Conservation (phyloP, 2,797 vertebrate genomes). For the Cetoscarus ocellatus region DNA sequence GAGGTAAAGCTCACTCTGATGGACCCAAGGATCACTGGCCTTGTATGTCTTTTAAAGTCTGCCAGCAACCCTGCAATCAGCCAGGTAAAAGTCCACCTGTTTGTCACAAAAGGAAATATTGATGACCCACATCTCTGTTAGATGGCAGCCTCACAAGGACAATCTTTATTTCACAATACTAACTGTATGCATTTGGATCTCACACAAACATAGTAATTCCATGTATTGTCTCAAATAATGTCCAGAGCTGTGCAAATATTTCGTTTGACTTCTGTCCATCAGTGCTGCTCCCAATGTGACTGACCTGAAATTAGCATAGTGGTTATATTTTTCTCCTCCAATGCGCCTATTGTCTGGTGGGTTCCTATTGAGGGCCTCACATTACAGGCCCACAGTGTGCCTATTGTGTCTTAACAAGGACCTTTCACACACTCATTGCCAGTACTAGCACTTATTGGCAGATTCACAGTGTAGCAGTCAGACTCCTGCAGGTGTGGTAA, state of each 20-base stretch:
- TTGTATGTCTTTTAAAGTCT: constrained; percentile 16
- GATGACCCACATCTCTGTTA: constrained; percentile 45
- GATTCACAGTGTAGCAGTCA: constrained; percentile 53
- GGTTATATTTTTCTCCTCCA: constrained; percentile 63
- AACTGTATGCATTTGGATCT: neutral
- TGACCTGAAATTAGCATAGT: constrained; percentile 60
- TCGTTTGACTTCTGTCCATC: constrained; percentile 2
- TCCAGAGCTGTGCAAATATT: neutral
- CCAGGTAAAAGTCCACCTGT: constrained; percentile 78
- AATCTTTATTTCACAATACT: constrained; percentile 21
- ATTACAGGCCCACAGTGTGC: constrained; percentile 79
- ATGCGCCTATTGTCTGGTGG: constrained; percentile 76
- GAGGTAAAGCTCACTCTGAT: neutral
- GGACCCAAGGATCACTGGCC: neutral
- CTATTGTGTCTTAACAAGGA: constrained; percentile 80
- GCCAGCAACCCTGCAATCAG: constrained; percentile 63
- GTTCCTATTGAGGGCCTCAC: constrained; percentile 76
- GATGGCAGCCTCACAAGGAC: neutral
- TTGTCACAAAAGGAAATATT: constrained; percentile 74
- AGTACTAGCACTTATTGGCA: constrained; percentile 68
- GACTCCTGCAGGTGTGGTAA: constrained; percentile 68
- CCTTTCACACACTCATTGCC: constrained; percentile 70
- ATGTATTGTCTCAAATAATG: neutral
- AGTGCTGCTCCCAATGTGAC: constrained; percentile 2
- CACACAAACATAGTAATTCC: neutral